Conservation (phyloP, 2,113 vertebrate genomes). For the Sinocyclocheilus rhinocerous region DNA sequence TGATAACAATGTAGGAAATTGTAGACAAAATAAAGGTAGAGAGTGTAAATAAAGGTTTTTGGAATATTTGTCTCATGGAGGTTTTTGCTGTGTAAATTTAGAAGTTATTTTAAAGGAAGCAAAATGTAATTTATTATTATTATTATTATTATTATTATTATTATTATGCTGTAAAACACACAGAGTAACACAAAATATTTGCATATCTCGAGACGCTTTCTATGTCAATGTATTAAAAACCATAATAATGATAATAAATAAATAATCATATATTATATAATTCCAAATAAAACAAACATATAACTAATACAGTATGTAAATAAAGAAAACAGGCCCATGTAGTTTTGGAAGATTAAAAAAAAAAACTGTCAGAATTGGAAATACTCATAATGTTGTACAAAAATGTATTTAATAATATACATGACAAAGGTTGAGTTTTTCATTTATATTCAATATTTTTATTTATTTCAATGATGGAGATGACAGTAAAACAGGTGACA, state of each 20-base stretch:
- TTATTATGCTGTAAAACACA: background rate
- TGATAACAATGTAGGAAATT: too few species aligned
- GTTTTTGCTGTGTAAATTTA: background rate
- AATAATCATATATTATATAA: background rate
- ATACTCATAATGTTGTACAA: background rate
- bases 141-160: background rate
- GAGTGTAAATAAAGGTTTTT: background rate
- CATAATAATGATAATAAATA: background rate
- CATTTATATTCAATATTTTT: background rate
- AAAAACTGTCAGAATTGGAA: background rate
- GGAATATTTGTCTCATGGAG: background rate
- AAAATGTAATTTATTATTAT: background rate
- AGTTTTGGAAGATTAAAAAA: background rate
- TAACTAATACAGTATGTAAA: background rate
- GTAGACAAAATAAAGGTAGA: background rate
- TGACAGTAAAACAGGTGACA: background rate
- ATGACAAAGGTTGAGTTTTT: background rate
- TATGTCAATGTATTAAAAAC: too few species aligned
- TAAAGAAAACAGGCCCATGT: background rate
- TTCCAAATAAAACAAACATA: background rate
- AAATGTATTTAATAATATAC: too few species aligned
- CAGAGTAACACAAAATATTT: background rate
- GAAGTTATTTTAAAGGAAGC: background rate
- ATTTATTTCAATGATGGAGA: background rate
- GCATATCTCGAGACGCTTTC: background rate